phyloP scores from a whole-genome alignment of 2,888 invertebrate species.

The Bombylius major region DNA sequence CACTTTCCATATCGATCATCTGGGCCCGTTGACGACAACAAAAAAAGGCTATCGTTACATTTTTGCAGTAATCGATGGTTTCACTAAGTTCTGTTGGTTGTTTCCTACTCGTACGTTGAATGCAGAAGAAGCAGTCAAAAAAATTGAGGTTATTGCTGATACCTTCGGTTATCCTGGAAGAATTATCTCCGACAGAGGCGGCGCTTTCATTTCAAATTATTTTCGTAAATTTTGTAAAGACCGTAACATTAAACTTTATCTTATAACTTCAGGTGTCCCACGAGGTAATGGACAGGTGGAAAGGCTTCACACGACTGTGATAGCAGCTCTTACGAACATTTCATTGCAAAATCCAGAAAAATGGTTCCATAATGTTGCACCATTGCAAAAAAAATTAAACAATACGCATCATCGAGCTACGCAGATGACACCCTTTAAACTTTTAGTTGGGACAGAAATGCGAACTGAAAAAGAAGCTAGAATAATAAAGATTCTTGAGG shows the following conservation, averaged over 20 bases:
- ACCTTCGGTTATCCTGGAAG: constrained; percentile 10
- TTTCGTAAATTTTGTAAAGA: constrained; percentile 10
- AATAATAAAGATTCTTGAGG: neutral
- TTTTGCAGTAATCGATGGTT: constrained; percentile 24
- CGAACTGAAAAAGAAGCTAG: constrained; percentile 16
- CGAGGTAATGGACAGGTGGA: constrained; percentile 14
- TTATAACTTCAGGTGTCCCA: constrained; percentile 9
- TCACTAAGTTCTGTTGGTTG: constrained; percentile 20
- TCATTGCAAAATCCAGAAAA: constrained; percentile 13
- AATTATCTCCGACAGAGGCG: constrained; percentile 9
- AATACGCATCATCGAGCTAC: constrained; percentile 15
- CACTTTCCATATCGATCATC: constrained; percentile 25
- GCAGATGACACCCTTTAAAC: constrained; percentile 17
- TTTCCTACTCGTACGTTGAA: constrained; percentile 11
- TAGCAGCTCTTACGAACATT: constrained; percentile 9
- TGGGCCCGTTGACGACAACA: constrained; percentile 22
- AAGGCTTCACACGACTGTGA: constrained; percentile 10
- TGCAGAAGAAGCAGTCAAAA: constrained; percentile 11
- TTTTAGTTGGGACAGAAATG: constrained; percentile 10
- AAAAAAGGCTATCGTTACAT: constrained; percentile 22
- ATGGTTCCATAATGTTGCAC: constrained; percentile 20
- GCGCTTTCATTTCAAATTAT: constrained; percentile 10
- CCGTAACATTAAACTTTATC: constrained; percentile 6
- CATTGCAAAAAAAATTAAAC: constrained; percentile 16
- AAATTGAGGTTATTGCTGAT: constrained; percentile 8